Evolutionary conservation across 2,797 vertebrate species (phyloP).

Genomic region (Melopsittacus undulatus): DNA sequence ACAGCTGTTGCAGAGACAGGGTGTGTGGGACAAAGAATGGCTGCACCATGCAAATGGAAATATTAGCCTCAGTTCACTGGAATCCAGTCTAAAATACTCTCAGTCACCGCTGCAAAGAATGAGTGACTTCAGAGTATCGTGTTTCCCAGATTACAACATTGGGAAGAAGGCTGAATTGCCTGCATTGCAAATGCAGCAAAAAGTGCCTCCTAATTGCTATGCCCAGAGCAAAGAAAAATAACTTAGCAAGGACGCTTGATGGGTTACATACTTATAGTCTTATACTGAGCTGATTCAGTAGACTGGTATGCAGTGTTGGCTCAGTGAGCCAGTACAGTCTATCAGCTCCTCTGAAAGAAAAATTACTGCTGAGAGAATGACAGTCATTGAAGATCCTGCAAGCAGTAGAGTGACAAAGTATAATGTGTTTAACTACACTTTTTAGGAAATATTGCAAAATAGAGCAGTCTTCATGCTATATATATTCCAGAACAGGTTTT

Average conservation of each 20-base stretch:
- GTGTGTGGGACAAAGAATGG: not conserved
- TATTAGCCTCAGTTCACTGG: not conserved
- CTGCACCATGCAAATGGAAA: not conserved
- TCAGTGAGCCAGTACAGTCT: not conserved
- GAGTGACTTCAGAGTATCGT: not conserved
- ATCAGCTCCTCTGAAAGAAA: not conserved
- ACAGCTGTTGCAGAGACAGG: not conserved
- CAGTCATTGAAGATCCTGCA: not conserved
- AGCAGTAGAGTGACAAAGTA: not conserved
- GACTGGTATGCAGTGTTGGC: slow-evolving; percentile 34
- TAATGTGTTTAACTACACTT: not conserved
- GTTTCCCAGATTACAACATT: not conserved
- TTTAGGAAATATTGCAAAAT: not conserved
- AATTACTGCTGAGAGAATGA: slow-evolving; percentile 7
- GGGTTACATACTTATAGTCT: slow-evolving; percentile 37
- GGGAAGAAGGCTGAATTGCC: not conserved
- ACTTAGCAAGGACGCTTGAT: slow-evolving; percentile 30
- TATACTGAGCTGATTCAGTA: slow-evolving; percentile 45
- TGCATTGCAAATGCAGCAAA: slow-evolving; percentile 31
- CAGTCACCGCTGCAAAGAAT: not conserved
- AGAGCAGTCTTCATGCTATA: not conserved
- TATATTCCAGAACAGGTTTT: not conserved
- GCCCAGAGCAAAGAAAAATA: slow-evolving; percentile 53
- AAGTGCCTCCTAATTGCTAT: slow-evolving; percentile 25
- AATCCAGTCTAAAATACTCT: not conserved